These are phyloP conservation scores for Heterohyrax brucei DNA, from an alignment of 2,797 vertebrate species.

Conservation along the genomic window DNA sequence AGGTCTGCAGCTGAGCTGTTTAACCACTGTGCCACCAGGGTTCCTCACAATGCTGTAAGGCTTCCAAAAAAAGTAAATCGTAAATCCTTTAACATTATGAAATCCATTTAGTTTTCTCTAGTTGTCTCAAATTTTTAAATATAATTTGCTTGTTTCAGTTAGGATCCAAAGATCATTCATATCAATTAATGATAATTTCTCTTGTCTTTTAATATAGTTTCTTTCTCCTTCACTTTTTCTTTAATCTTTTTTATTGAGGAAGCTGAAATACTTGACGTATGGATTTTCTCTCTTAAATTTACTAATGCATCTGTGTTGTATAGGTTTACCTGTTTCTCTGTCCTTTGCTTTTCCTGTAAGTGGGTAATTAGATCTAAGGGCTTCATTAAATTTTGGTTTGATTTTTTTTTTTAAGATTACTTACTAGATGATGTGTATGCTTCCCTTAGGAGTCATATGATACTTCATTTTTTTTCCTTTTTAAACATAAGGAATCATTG, in stretches of 20 bases:
- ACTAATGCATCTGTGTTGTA: background rate
- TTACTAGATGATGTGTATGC: slow-evolving; percentile 29
- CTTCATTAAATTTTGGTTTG: slow-evolving; percentile 7
- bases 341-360: slow-evolving; percentile 22
- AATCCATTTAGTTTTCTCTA: slow-evolving; percentile 16
- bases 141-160: background rate
- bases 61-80: background rate
- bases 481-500: slow-evolving; percentile 40
- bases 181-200: background rate
- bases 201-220: slow-evolving; percentile 36
- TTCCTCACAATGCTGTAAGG: background rate
- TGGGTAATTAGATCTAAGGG: slow-evolving; percentile 28
- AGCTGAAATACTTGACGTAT: background rate
- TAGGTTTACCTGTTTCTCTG: slow-evolving; percentile 13
- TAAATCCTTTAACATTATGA: slow-evolving; percentile 36
- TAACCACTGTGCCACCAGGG: too few species aligned
- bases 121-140: slow-evolving; percentile 12
- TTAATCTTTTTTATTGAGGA: slow-evolving; percentile 42
- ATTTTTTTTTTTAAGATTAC: background rate
- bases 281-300: slow-evolving; percentile 22
- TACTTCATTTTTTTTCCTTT: slow-evolving; percentile 45
- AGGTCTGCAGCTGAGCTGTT: too few species aligned
- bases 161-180: background rate
- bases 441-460: background rate
- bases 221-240: slow-evolving; percentile 1